Evolutionary conservation across 2,797 vertebrate genomes (phyloP).

Genomic region (Propithecus deckenii): DNA sequence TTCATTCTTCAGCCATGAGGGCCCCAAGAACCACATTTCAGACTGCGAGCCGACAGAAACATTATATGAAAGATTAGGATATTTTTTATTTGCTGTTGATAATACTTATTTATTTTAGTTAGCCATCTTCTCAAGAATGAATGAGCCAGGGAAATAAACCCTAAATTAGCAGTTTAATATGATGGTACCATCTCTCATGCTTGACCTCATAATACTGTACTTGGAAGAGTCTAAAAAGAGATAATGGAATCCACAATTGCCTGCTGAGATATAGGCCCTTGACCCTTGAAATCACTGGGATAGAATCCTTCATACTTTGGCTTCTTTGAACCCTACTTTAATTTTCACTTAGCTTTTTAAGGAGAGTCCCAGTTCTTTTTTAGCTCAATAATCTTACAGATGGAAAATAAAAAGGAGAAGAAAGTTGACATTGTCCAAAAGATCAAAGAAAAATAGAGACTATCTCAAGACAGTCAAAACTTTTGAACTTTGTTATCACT

Average conservation of each 20-base stretch:
- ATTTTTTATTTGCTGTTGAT: background rate
- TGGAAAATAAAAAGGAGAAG: background rate
- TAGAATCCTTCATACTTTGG: background rate
- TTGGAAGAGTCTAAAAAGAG: background rate
- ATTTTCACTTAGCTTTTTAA: background rate
- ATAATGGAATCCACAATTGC: background rate
- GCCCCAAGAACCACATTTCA: too few relatives aligned
- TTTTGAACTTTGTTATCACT: background rate
- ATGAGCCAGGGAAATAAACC: background rate
- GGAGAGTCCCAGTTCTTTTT: background rate
- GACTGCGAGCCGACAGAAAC: too few relatives aligned
- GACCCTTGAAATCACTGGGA: background rate
- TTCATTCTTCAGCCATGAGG: too few relatives aligned
- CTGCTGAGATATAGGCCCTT: background rate
- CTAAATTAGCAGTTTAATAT: background rate
- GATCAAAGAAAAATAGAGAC: background rate
- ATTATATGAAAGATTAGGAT: constrained; percentile 27
- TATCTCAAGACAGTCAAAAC: background rate
- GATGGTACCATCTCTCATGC: background rate
- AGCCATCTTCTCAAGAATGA: background rate
- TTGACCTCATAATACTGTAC: background rate
- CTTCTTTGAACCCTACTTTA: background rate
- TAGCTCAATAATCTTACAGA: background rate
- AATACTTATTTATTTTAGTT: background rate
- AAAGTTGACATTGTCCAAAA: background rate